Evolutionary conservation across 2,888 invertebrate genomes (phyloP).

Genomic region (Drosophila macrothrix): DNA sequence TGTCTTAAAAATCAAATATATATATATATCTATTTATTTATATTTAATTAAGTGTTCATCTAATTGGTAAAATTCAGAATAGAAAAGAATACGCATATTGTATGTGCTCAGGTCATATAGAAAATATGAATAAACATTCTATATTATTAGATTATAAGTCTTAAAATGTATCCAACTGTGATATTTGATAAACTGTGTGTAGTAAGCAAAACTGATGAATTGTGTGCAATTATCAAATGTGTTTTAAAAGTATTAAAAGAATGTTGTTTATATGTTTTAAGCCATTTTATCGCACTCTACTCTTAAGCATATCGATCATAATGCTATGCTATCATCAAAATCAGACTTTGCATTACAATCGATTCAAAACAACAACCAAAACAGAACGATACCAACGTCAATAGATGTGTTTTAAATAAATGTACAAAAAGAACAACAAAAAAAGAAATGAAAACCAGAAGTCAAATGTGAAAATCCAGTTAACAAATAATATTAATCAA

Average conservation of each 20-base stretch:
- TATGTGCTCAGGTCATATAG: constrained; percentile 47
- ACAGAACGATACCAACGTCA: constrained; percentile 43
- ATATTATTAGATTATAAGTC: constrained; percentile 11
- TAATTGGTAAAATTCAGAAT: constrained; percentile 25
- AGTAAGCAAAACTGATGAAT: constrained; percentile 43
- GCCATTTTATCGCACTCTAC: constrained; percentile 6
- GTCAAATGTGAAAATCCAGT: constrained; percentile 30
- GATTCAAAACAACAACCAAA: no score
- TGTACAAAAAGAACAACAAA: constrained; percentile 18
- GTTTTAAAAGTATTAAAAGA: constrained; percentile 22
- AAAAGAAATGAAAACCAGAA: constrained; percentile 2
- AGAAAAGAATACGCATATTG: constrained; percentile 3
- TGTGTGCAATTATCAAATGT: constrained; percentile 41
- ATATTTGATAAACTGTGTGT: constrained; percentile 42
- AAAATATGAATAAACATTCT: constrained; percentile 13
- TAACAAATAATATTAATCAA: constrained; percentile 41
- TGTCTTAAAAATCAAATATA: constrained; percentile 14
- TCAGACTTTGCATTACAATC: constrained; percentile 2
- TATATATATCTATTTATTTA: constrained; percentile 13
- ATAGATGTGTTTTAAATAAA: constrained; percentile 9
- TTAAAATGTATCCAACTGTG: constrained; percentile 47
- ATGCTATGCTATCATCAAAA: background rate
- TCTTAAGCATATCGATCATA: background rate
- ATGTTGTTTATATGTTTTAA: constrained; percentile 14
- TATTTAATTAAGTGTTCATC: constrained; percentile 25